These are phyloP conservation scores for Marmota monax DNA, from an alignment of 2,113 vertebrate genomes.

Conservation along the genomic window DNA sequence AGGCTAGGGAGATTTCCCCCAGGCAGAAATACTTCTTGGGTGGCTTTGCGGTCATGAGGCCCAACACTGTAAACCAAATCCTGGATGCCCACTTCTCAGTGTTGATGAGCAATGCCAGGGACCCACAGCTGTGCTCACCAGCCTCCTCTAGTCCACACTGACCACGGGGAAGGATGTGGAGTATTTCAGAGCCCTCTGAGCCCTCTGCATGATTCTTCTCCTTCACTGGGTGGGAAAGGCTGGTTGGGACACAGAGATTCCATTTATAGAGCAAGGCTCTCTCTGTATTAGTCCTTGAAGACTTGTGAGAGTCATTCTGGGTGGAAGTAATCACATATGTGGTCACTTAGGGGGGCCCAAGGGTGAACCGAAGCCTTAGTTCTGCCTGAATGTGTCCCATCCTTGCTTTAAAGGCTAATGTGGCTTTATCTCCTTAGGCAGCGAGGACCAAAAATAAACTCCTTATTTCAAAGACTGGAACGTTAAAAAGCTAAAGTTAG, in stretches of 20 bases:
- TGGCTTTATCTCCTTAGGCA: background rate
- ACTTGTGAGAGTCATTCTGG: background rate
- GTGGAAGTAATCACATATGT: background rate
- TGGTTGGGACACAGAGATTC: background rate
- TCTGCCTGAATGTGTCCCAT: background rate
- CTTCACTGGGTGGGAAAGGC: background rate
- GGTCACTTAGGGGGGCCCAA: background rate
- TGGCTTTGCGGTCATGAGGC: background rate
- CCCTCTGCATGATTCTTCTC: accelerated
- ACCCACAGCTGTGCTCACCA: no score
- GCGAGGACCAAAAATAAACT: conserved; percentile 6
- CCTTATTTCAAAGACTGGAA: conserved; percentile 1
- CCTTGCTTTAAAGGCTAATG: background rate
- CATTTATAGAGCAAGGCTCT: background rate
- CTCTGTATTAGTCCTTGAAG: background rate
- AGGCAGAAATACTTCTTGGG: background rate
- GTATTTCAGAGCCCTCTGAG: no score
- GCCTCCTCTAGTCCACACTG: no score
- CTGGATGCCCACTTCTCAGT: background rate
- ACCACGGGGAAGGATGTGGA: background rate
- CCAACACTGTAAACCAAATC: accelerated
- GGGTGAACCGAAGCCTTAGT: background rate
- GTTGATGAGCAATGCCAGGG: background rate
- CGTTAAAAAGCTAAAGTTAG: background rate
- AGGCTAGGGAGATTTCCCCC: background rate